Evolutionary conservation across 2,797 vertebrate genomes (phyloP), one percentile per base, ranked within the genome.

Genomic region (Rhyacichthys aspro): DNA sequence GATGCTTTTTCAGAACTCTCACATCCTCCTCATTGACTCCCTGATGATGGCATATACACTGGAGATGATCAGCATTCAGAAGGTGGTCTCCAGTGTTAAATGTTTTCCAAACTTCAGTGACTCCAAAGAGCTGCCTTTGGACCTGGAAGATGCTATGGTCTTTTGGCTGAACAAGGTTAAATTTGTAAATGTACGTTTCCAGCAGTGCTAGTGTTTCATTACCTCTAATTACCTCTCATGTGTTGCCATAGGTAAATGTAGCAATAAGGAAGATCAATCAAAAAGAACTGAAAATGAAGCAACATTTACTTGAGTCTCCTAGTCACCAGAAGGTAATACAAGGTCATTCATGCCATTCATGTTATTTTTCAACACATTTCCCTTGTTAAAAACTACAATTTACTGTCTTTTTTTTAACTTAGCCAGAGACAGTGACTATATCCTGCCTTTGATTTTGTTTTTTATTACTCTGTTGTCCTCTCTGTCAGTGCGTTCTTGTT

Each of bases 141-240:
- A 96, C 86, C 86, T 98, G 28, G 96, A 98, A 81, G 96, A 98
- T 5, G 94, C 96, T 0, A 96, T 98, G 94, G 83, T 98, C 52
- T 96, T 98, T 87, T 99, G 97, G 97, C 95, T 99, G 73, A 99
- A 99, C 89, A 97, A 98, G 94, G 97, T 97, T 79, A 72, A 58
- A 65, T 12, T 1, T 9, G 32, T n/a, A 33, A 43, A 28, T 12
- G 10, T 54, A 39, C 42, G 18, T 8, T 9, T 17, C 3, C 3
- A 28, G 43, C 11, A 49, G 39, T 45, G 34, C 4, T 1, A 49
- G 43, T 1, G 9, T 59, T 11, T 0, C 0, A 3, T 11, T 8
- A 9, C 11, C 8, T 8, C 72, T 9, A 49, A 11, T 43, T 9
- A 18, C 12, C 3, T 43, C 32, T 15, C 9, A 2, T 53, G 17